phyloP scores from a whole-genome alignment of 2,888 invertebrate species.

The Drosophila mimica region DNA sequence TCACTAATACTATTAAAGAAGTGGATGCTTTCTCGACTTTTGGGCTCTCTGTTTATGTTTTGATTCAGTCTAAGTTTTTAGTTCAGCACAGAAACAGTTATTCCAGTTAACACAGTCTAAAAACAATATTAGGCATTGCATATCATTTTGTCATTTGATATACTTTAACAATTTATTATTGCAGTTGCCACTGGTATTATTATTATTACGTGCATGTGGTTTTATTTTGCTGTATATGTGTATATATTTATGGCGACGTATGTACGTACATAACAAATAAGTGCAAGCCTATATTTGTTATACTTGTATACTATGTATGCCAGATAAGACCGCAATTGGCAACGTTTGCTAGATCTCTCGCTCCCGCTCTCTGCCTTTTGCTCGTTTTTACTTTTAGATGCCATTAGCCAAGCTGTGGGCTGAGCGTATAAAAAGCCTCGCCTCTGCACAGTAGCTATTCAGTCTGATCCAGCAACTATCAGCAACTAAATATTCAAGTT shows the following conservation, averaged over 20 bases:
- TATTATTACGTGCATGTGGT: neutral
- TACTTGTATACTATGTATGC: neutral
- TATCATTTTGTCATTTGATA: neutral
- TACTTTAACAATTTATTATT: slow-evolving; percentile 1
- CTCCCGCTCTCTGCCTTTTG: neutral
- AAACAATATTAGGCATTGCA: neutral
- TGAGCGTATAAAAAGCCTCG: slow-evolving; percentile 47
- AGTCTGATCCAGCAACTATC: slow-evolving; percentile 35
- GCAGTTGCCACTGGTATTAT: neutral
- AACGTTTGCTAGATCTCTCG: neutral
- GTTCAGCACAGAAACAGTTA: slow-evolving; percentile 22
- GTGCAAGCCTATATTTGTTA: neutral
- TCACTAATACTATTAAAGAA: slow-evolving; percentile 30
- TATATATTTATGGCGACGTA: neutral
- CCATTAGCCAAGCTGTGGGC: neutral
- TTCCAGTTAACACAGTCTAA: neutral
- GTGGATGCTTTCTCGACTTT: slow-evolving; percentile 14
- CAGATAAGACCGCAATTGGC: slow-evolving; percentile 12
- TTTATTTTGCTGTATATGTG: neutral
- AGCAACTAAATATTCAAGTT: slow-evolving; percentile 4
- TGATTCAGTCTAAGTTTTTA: slow-evolving; percentile 5
- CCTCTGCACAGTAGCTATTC: slow-evolving; percentile 17
- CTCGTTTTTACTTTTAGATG: neutral
- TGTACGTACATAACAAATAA: neutral
- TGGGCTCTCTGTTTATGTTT: slow-evolving; percentile 63